These are phyloP conservation scores for Chauna torquata DNA, from an alignment of 2,113 vertebrate genomes.

Conservation along the genomic window DNA sequence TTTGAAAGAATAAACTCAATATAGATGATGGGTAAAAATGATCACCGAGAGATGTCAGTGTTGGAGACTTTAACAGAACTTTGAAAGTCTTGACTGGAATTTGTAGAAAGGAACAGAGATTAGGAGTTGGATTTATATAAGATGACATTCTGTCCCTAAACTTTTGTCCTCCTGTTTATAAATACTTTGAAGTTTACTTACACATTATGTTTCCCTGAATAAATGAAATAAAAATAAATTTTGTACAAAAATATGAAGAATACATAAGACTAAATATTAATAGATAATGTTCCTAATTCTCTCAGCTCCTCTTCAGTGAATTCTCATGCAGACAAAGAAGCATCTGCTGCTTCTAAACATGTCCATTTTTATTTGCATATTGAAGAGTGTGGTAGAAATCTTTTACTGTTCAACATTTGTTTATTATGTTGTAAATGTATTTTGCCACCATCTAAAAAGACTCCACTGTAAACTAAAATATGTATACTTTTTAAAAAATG, in stretches of 20 bases:
- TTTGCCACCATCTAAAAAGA: neutral
- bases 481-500: neutral
- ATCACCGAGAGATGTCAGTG: neutral
- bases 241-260: neutral
- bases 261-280: neutral
- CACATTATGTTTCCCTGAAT: neutral
- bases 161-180: neutral
- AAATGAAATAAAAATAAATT: neutral
- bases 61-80: neutral
- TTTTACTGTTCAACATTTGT: neutral
- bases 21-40: neutral
- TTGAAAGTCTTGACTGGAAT: neutral
- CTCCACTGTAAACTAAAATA: neutral
- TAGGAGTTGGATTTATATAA: neutral
- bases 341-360: neutral
- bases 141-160: neutral
- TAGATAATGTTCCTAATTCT: neutral
- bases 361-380: neutral
- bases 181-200: neutral
- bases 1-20: neutral
- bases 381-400: neutral
- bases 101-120: accelerated
- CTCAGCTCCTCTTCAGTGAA: neutral
- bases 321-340: neutral
- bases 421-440: neutral